phyloP scores from a whole-genome alignment of 1,140 invertebrate genomes.

The Listronotus oregonensis region DNA sequence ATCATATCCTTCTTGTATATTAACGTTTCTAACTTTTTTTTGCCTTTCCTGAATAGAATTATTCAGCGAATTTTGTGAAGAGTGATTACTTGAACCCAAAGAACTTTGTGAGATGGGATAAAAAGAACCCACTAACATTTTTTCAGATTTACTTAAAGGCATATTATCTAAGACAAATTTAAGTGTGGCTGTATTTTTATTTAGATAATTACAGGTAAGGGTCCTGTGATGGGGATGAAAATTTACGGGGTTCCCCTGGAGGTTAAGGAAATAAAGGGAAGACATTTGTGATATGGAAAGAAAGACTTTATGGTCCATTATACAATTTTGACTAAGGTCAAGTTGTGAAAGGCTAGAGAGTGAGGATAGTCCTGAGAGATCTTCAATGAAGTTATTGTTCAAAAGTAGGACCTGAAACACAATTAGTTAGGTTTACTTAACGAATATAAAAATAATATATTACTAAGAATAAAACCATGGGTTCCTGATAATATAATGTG shows the following conservation, averaged over 20 bases:
- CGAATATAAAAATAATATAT: not conserved
- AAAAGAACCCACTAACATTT: slow-evolving; percentile 55
- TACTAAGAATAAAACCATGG: too few relatives aligned
- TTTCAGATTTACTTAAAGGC: slow-evolving; percentile 61
- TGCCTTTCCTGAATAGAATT: slow-evolving; percentile 31
- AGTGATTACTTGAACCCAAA: slow-evolving; percentile 13
- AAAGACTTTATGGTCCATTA: slow-evolving; percentile 64
- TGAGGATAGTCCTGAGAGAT: slow-evolving; percentile 50
- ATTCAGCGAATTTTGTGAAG: slow-evolving; percentile 14
- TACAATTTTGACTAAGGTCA: slow-evolving; percentile 67
- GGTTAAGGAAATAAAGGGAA: slow-evolving; percentile 60
- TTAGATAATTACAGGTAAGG: slow-evolving; percentile 62
- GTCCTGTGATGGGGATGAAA: slow-evolving; percentile 65
- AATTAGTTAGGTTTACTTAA: not conserved
- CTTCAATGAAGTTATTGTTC: slow-evolving; percentile 57
- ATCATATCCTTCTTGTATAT: slow-evolving; percentile 45
- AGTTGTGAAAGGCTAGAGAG: slow-evolving; percentile 62
- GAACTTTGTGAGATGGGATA: slow-evolving; percentile 37
- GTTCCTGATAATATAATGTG: too few relatives aligned
- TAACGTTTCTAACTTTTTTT: slow-evolving; percentile 49
- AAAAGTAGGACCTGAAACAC: slow-evolving; percentile 46
- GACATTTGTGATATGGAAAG: slow-evolving; percentile 62
- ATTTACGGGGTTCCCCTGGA: slow-evolving; percentile 66
- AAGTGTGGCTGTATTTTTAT: slow-evolving; percentile 60
- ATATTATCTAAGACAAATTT: slow-evolving; percentile 65